Base-by-base conservation (phyloP, 2,797 vertebrate species). In the Fringilla coelebs region DNA sequence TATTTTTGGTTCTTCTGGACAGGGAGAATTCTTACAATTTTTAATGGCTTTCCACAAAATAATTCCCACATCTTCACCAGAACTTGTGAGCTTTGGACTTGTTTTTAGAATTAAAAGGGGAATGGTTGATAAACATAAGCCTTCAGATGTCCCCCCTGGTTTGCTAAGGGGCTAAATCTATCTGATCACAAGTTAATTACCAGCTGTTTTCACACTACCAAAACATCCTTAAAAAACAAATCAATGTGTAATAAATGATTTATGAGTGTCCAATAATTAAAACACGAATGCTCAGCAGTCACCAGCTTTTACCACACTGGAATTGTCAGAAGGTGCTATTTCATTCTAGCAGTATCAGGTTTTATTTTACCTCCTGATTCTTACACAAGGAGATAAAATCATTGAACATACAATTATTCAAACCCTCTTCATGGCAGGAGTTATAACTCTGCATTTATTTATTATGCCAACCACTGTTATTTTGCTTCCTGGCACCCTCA, bases 191-290 rank as follows among this genome's bases (percentile, higher is more conserved):
- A 73, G 74, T 76, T 89, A 87, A 70, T 65, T 78, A 85, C 76
- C 79, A 58, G 88, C 61, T 88, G n/a, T 85, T 76, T 96, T 85
- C 77, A 62, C 58, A 31, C 85, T 22, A 26, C 60, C 36, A 38
- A 71, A 92, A 90, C 91, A 21, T 43, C 41, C 60, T 94, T 94
- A 60, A 75, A 72, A 88, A 79, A 41, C 57, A 82, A 92, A 94
- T 91, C 90, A n/a, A 94, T 96, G 63, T 41, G 63, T 81, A 87
- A 80, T 48, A 95, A 87, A 65, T 62, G 41, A 91, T 79, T 91
- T 77, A 92, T 20, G 57, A 38, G 45, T 57, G 71, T 45, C 92
- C 57, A 63, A 65, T 73, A 90, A 90, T 86, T 84, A 90, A 78
- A 96, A 55, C 62, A 26, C 9, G 36, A 65, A 67, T 26, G 36